These are phyloP conservation scores for Odontamblyopus rebecca DNA, from an alignment of 2,797 vertebrate species.

Conservation along the genomic window DNA sequence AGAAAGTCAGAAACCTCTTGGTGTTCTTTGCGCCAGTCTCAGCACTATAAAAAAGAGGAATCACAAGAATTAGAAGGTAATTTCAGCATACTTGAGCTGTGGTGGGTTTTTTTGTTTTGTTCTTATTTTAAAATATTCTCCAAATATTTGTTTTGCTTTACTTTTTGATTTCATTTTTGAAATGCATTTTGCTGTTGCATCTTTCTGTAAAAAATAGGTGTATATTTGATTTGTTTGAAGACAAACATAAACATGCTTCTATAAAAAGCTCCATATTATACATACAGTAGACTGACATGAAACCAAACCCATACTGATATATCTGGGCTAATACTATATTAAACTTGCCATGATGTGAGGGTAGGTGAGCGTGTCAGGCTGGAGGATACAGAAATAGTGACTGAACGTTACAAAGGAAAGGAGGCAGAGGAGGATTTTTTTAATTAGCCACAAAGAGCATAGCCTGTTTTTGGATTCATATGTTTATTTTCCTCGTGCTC, in stretches of 20 bases:
- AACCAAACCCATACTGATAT: conserved; percentile 1
- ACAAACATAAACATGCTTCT: not conserved
- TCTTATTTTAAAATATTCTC: not conserved
- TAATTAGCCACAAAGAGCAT: conserved; percentile 78
- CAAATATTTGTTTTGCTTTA: not conserved
- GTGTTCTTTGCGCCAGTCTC: not conserved
- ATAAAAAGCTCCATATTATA: not conserved
- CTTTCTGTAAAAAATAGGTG: not conserved
- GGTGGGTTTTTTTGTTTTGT: not conserved
- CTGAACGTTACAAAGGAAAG: conserved; percentile 49
- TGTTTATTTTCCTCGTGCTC: conserved; percentile 77
- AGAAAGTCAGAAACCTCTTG: not conserved
- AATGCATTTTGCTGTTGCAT: not conserved
- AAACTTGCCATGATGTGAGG: conserved; percentile 48
- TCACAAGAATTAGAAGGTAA: not conserved
- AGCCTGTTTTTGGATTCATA: conserved; percentile 69
- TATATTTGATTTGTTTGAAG: not conserved
- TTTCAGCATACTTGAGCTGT: not conserved
- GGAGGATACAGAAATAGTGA: conserved; percentile 63
- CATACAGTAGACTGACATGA: not conserved
- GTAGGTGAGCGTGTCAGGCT: conserved; percentile 26
- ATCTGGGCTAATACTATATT: conserved; percentile 19
- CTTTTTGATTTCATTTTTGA: not conserved
- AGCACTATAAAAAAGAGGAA: not conserved
- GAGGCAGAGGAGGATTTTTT: conserved; percentile 54